Evolutionary conservation across 2,113 vertebrate species (phyloP), one percentile per base, ranked within the genome.

Genomic region (Sprattus sprattus): DNA sequence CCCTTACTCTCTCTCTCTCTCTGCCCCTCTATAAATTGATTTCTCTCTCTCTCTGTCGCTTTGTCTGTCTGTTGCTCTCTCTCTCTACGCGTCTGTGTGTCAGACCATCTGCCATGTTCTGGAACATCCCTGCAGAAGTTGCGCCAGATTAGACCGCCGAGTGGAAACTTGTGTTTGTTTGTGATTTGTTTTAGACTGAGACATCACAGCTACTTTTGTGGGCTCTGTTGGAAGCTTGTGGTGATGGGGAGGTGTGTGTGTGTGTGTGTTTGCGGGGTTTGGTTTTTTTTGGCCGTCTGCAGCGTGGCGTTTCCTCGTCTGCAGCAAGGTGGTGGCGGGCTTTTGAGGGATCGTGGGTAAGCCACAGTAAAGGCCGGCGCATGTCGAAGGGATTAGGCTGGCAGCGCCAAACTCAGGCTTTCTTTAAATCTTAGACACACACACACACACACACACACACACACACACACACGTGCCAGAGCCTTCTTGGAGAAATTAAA

Each of bases 361-460:
- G 84, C 45, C 44, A 49, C 39, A 81, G 50, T 54, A 82, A 87
- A 87, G 50, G 45, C 45, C 85, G 45, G 85, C 81, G 64, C 6
- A n/a, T 81, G 82, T 84, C 67, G 81, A 18, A 5, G 57, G 8
- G 75, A 88, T 86, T 84, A 83, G 52, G 49, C 71, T n/a, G n/a
- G 81, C 60, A 44, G 84, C 39, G 46, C 44, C 8, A 32, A 16
- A 44, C n/a, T 16, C 50, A n/a, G 25, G n/a, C 46, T 54, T 22
- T 18, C 45, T 25, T 44, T 84, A 46, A 45, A 16, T 39, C 5
- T 60, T 54, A 67, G 2, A 2, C 0, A 32, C 25, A 67, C 60
- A 67, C 60, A 28, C 60, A 64, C 60, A 67, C 60, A 67, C 22
- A 67, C 60, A 67, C 22, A 67, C 60, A 64, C 57, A 71, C 64